Base-by-base conservation (phyloP, 2,888 invertebrate genomes). In the Venusia cambrica region DNA sequence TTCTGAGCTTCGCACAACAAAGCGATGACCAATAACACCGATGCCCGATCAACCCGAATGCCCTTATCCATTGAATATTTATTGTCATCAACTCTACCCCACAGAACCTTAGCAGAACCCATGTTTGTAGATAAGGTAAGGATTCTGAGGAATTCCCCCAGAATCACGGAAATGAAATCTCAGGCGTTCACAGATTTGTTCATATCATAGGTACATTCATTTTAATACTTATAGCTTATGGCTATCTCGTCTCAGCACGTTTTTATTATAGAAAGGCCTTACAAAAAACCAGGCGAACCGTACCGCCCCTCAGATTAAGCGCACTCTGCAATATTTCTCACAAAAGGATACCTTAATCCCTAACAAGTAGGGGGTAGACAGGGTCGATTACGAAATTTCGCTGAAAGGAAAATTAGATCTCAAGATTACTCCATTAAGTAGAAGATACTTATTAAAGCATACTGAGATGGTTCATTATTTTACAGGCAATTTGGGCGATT, bases 291-390 rank as follows among this genome's bases (percentile, higher is more conserved):
- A 55, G 67, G 52, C 72, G 69, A 58, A 73, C 73, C 83, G 72
- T 75, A 51, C 62, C 60, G 62, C 57, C 50, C 39, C 62, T 50
- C 68, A 78, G 83, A 85, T 85, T 84, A 81, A 83, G 78, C 79
- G 81, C 72, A 78, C 74, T 79, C 79, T 74, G 84, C 83, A 74
- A 83, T 84, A 81, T 84, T 79, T 80, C 63, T 73, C 66, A 83
- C 84, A 81, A 85, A 84, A 83, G 80, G 78, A 76, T 83, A 84
- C 83, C 84, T 84, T 85, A 80, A 85, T 83, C 81, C 78, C 60
- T 72, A 67, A 74, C 80, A 83, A 83, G 83, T 80, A 72, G 79
- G 73, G 34, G 73, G 74, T 67, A 65, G 66, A 70, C 68, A 38
- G 61, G 66, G 57, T 61, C 62, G 63, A 78, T 76, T 72, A 62